Evolutionary conservation across 2,888 invertebrate genomes (phyloP).

Genomic region (Drosophila stalkeri): DNA sequence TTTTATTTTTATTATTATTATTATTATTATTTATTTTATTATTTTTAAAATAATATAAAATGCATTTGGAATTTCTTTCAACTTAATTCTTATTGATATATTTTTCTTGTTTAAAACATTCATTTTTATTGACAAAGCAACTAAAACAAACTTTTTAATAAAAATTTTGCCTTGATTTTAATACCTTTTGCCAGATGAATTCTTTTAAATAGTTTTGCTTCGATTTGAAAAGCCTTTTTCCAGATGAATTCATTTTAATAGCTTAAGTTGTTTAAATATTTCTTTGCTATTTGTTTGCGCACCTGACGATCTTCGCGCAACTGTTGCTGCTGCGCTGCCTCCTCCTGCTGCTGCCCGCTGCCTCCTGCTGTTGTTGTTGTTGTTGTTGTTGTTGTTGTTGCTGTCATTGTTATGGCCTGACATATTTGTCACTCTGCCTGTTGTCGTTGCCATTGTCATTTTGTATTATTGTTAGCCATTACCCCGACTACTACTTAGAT

Average conservation of each 20-base stretch:
- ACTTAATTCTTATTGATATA: too few species aligned
- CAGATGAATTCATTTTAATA: not conserved
- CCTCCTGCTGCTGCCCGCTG: conserved; percentile 24
- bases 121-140: too few species aligned
- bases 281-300: conserved; percentile 3
- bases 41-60: too few species aligned
- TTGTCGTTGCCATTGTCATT: conserved; percentile 55
- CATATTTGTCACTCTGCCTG: conserved; percentile 58
- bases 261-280: not conserved
- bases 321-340: conserved; percentile 8
- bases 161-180: too few species aligned
- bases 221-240: too few species aligned
- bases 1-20: too few species aligned
- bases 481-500: not conserved
- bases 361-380: conserved; percentile 13
- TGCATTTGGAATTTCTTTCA: too few species aligned
- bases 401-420: conserved; percentile 50
- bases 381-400: conserved; percentile 24
- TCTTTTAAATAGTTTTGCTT: too few species aligned
- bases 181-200: too few species aligned
- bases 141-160: too few species aligned
- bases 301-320: conserved; percentile 44
- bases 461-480: conserved; percentile 54
- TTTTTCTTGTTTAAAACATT: too few species aligned
- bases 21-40: too few species aligned